Percentiles rank a stretch among this genome's conserved stretches.
Conservation (phyloP, 2,113 vertebrate genomes). For the Rhinolophus ferrumequinum region DNA sequence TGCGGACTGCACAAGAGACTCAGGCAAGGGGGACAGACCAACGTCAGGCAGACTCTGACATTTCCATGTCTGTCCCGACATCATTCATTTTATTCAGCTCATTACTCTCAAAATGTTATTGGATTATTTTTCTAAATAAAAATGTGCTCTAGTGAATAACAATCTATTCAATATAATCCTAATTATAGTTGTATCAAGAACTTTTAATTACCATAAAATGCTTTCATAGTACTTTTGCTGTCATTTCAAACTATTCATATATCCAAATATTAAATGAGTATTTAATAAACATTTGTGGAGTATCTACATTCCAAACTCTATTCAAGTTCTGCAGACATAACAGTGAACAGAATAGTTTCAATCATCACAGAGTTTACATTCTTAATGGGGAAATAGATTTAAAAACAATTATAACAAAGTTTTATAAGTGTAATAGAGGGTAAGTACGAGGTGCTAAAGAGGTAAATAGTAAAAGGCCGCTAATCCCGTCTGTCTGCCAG, state of each 20-base stretch:
- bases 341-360: background rate
- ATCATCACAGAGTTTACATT: background rate
- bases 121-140: conserved; percentile 19
- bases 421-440: background rate
- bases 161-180: background rate
- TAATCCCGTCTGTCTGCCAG: background rate
- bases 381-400: background rate
- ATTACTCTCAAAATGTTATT: background rate
- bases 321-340: background rate
- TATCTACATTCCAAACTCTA: background rate
- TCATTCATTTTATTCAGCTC: background rate
- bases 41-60: background rate
- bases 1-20: background rate
- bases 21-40: background rate
- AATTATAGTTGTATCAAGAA: background rate
- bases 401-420: background rate
- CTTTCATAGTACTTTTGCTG: background rate
- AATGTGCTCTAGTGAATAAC: background rate
- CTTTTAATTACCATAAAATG: background rate
- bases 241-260: background rate
- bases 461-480: background rate
- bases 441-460: background rate
- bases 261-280: background rate
- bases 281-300: background rate
- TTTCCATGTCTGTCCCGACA: background rate